Evolutionary conservation across 2,797 vertebrate species (phyloP).

Genomic region (Phataginus tricuspis): DNA sequence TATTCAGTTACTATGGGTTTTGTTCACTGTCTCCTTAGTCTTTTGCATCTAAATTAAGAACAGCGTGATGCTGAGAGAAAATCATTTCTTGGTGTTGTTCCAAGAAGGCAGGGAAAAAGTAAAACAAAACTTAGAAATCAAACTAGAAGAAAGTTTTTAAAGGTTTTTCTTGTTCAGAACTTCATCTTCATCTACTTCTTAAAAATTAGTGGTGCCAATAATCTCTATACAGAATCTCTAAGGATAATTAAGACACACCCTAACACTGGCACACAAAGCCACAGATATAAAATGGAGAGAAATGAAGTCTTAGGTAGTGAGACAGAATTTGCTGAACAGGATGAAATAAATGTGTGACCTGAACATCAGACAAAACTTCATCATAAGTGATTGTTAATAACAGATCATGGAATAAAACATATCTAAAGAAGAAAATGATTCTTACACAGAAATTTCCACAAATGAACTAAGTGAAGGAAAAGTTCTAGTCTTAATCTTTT

Average conservation of each 20-base stretch:
- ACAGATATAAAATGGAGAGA: background rate
- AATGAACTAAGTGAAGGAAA: conserved; percentile 19
- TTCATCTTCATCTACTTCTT: conserved; percentile 20
- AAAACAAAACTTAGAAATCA: conserved; percentile 22
- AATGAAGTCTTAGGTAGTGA: background rate
- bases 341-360: conserved; percentile 34
- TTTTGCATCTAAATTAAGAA: conserved; percentile 35
- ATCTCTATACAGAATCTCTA: background rate
- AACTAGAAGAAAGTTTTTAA: background rate
- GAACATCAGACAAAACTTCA: conserved; percentile 44
- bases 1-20: conserved; percentile 5
- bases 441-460: conserved; percentile 22
- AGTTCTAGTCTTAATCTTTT: conserved; percentile 24
- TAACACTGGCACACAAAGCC: conserved; percentile 8
- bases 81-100: conserved; percentile 21
- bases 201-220: background rate
- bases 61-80: background rate
- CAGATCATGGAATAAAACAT: background rate
- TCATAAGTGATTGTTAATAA: conserved; percentile 25
- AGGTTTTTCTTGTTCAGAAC: conserved; percentile 21
- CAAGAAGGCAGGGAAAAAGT: background rate
- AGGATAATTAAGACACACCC: background rate
- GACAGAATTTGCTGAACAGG: background rate
- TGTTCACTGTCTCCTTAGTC: conserved; percentile 9
- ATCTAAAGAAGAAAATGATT: conserved; percentile 23